Conservation (phyloP, 2,113 vertebrate genomes). For the Seriola rivoliana region DNA sequence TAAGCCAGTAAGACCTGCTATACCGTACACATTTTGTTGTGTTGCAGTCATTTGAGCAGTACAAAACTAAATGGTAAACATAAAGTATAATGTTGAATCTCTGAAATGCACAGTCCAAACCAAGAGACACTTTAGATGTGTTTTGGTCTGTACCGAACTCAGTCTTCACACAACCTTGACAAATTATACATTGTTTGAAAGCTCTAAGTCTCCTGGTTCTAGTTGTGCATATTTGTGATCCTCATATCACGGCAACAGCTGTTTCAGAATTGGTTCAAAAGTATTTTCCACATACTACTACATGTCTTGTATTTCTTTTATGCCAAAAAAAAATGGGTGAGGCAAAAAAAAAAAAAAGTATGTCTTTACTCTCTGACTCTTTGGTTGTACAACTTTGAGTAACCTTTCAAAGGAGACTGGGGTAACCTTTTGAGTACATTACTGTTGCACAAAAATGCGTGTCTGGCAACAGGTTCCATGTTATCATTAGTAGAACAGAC, state of each 20-base stretch:
- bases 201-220: neutral
- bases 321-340: no score
- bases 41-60: neutral
- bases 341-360: no score
- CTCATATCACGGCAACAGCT: neutral
- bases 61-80: neutral
- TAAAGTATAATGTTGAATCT: neutral
- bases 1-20: neutral
- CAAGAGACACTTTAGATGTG: neutral
- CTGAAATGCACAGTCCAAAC: neutral
- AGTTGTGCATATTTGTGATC: neutral
- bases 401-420: no score
- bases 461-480: no score
- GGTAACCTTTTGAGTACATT: no score
- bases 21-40: neutral
- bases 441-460: no score
- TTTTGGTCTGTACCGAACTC: neutral
- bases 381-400: no score
- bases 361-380: no score
- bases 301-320: neutral
- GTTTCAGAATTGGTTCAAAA: neutral
- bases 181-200: neutral
- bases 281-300: neutral
- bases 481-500: no score
- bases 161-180: neutral